Percentiles rank a stretch among this genome's conserved stretches.
These are phyloP conservation scores for Campoletis raptor DNA, from an alignment of 2,888 invertebrate genomes.

Conservation along the genomic window DNA sequence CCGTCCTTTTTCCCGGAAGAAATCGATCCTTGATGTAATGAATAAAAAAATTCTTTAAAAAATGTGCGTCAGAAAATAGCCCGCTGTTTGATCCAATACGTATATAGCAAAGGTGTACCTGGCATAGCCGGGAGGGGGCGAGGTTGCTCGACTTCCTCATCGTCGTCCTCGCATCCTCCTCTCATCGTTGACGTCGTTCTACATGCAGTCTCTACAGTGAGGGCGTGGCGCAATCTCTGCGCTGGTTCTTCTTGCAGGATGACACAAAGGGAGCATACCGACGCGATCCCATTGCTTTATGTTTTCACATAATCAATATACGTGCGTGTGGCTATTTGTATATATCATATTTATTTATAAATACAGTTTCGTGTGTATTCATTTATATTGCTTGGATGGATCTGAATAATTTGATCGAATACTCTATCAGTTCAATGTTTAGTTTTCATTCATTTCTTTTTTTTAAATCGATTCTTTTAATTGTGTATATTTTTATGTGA, in stretches of 20 bases:
- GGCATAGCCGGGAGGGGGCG: slow-evolving; percentile 52
- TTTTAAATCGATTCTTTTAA: not conserved
- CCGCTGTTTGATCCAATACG: slow-evolving; percentile 20
- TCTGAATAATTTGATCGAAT: not conserved
- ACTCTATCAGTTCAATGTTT: not conserved
- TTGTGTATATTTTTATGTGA: not conserved
- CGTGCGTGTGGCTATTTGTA: not conserved
- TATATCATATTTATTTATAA: not conserved
- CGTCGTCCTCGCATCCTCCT: slow-evolving; percentile 48
- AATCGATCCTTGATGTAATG: slow-evolving; percentile 69
- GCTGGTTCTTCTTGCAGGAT: slow-evolving; percentile 58
- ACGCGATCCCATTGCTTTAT: slow-evolving; percentile 46
- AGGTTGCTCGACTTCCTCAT: slow-evolving; percentile 69
- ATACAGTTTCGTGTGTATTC: not conserved
- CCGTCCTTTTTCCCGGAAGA: slow-evolving; percentile 73
- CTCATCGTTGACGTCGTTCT: slow-evolving; percentile 50
- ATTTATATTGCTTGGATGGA: not conserved
- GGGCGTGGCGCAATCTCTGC: slow-evolving; percentile 62
- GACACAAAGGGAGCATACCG: slow-evolving; percentile 64
- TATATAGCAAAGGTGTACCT: slow-evolving; percentile 32
- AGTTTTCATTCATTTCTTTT: not conserved
- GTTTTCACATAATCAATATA: not conserved
- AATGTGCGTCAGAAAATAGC: slow-evolving; percentile 45
- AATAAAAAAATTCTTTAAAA: slow-evolving; percentile 50
- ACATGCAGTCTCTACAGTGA: slow-evolving; percentile 43